Conservation (phyloP, 2,888 invertebrate genomes). For the Zygothrica quintamaculata region DNA sequence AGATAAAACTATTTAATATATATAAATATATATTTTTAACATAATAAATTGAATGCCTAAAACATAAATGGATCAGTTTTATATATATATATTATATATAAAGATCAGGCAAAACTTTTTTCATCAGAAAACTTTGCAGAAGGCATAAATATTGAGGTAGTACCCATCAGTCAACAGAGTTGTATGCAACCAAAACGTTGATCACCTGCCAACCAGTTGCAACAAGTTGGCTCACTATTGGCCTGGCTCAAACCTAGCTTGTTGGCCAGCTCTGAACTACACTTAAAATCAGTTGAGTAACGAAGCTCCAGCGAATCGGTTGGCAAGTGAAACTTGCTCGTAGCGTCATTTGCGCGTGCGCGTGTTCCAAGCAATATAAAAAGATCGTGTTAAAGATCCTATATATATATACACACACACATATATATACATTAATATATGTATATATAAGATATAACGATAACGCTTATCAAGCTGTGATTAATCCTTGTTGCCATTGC, state of each 20-base stretch:
- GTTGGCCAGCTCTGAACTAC: slow-evolving; percentile 12
- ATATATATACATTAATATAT: slow-evolving; percentile 4
- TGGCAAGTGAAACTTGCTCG: slow-evolving; percentile 40
- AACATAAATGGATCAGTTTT: too few species aligned
- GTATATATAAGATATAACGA: background rate
- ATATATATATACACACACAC: background rate
- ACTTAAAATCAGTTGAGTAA: slow-evolving; percentile 56
- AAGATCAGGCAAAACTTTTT: too few species aligned
- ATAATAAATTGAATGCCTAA: too few species aligned
- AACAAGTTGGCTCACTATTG: slow-evolving; percentile 49
- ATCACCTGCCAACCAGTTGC: slow-evolving; percentile 28
- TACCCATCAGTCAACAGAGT: slow-evolving; percentile 15
- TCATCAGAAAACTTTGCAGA: too few species aligned
- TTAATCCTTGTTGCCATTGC: slow-evolving; percentile 18
- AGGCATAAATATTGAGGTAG: slow-evolving; percentile 3
- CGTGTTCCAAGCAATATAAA: slow-evolving; percentile 15
- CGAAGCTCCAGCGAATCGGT: slow-evolving; percentile 66
- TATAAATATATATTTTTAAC: too few species aligned
- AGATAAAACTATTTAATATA: too few species aligned
- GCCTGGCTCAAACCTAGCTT: slow-evolving; percentile 37
- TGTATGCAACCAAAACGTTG: slow-evolving; percentile 2
- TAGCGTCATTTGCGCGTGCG: slow-evolving; percentile 37
- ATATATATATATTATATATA: too few species aligned
- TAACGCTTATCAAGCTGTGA: background rate
- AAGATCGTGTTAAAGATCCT: background rate